A percentile compares a stretch with the other conserved stretches of the same genome.
phyloP scores from a whole-genome alignment of 2,113 vertebrate species.

The Tichodroma muraria region DNA sequence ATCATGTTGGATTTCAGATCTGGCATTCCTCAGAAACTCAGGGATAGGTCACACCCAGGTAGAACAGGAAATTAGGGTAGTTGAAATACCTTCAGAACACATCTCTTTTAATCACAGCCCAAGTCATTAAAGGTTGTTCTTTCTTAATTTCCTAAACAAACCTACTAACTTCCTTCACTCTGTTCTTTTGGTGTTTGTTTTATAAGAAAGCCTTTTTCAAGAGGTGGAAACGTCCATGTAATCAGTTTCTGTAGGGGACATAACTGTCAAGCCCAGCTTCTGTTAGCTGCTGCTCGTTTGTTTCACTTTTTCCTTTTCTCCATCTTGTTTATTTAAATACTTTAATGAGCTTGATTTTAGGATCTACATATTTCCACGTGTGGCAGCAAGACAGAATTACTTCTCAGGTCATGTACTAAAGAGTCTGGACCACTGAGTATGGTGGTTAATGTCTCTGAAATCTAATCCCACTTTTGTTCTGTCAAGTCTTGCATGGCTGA shows the following conservation, averaged over 20 bases:
- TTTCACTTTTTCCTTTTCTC: not conserved
- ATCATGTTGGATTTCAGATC: not conserved
- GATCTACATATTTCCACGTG: not conserved
- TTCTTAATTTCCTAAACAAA: not conserved
- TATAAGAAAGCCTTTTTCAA: not conserved
- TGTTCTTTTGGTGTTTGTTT: not conserved
- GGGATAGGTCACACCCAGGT: not conserved
- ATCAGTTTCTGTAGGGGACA: not conserved
- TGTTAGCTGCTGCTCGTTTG: not conserved
- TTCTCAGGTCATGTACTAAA: not conserved
- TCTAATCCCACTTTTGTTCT: slow-evolving; percentile 28
- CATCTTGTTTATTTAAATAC: slow-evolving; percentile 14
- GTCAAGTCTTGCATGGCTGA: slow-evolving; percentile 48
- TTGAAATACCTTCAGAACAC: not conserved
- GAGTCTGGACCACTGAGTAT: not conserved
- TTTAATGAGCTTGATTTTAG: slow-evolving; percentile 5
- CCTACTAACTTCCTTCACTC: not conserved
- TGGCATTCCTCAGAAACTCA: not conserved
- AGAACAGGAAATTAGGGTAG: not conserved
- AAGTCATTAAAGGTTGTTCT: not conserved
- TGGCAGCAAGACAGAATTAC: not conserved
- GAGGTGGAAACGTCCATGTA: not conserved
- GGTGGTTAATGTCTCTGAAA: slow-evolving; percentile 34
- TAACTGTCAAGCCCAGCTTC: not conserved
- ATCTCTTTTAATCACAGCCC: not conserved